Evolutionary conservation across 2,888 invertebrate genomes (phyloP), one percentile per base, ranked within the genome.

Genomic region (Netelia inedita): DNA sequence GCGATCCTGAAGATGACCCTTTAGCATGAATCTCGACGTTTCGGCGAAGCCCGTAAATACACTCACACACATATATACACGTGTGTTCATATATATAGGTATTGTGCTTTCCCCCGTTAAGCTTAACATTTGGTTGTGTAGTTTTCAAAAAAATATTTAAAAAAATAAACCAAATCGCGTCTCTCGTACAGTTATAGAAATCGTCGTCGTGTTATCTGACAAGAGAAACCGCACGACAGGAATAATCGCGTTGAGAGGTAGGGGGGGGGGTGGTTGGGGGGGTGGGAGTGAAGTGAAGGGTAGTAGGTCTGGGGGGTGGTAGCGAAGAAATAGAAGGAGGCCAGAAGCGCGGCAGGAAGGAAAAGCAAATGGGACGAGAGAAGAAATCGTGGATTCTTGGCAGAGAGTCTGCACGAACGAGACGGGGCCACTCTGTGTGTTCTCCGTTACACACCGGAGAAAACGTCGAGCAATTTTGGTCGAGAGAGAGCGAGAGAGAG

Each of bases 311-410:
- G 66, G 57, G 21, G 66, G 46, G 63, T n/a, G 53, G 43, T 59
- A 69, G 16, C 10, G 23, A 55, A 41, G 16, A 16, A 43, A 23
- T 35, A 72, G 21, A 41, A 69, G 46, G 43, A 72, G 69, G 79
- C 75, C 72, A 69, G 79, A 75, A 76, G 68, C 53, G 69, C 73
- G 69, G 59, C 72, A 74, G 68, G 73, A 79, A 73, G 78, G 73
- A 81, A 85, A 80, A 86, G 78, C 87, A 89, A 88, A 88, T 88
- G 88, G 87, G 85, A 87, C 88, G 88, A 83, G 81, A 85, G 85
- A 87, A 86, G 87, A 83, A 87, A 87, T 87, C 87, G 84, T 71
- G 74, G 83, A 83, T 79, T 86, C 86, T 85, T 83, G 87, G 86
- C 78, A 83, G 75, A 66, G 82, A 79, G 57, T 72, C 78, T 82